Conservation (phyloP, 2,888 invertebrate species). For the Tetragonisca angustula region DNA sequence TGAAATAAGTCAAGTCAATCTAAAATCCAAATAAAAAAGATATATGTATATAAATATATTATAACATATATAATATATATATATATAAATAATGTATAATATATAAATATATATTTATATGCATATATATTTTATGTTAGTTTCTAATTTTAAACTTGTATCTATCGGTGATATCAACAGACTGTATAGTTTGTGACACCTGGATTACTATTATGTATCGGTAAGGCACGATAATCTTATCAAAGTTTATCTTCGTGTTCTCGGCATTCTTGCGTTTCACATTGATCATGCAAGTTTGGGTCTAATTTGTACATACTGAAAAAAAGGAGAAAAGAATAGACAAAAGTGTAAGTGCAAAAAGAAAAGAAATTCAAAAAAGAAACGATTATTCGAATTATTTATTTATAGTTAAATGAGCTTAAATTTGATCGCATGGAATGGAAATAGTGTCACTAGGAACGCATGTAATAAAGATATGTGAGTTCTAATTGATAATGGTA, state of each 20-base stretch:
- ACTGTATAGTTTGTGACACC: constrained; percentile 31
- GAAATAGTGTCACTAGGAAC: background rate
- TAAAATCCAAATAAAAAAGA: constrained; percentile 28
- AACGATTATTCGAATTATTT: background rate
- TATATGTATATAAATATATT: no score
- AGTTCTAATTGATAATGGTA: background rate
- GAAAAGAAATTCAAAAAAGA: background rate
- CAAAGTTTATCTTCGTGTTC: constrained; percentile 72
- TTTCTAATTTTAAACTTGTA: background rate
- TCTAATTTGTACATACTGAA: background rate
- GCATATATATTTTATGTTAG: background rate
- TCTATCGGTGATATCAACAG: background rate
- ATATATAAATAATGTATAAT: background rate
- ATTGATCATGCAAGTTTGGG: constrained; percentile 20
- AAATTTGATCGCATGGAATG: background rate
- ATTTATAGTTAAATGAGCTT: background rate
- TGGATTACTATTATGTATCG: constrained; percentile 37
- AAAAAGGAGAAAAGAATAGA: background rate
- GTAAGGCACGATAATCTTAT: constrained; percentile 75
- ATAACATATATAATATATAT: no score
- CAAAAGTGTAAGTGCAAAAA: background rate
- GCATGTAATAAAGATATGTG: background rate
- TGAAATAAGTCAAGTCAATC: constrained; percentile 48
- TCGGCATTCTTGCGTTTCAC: constrained; percentile 25
- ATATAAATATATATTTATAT: background rate